Evolutionary conservation across 2,797 vertebrate species (phyloP).

Genomic region (Propithecus deckenii): DNA sequence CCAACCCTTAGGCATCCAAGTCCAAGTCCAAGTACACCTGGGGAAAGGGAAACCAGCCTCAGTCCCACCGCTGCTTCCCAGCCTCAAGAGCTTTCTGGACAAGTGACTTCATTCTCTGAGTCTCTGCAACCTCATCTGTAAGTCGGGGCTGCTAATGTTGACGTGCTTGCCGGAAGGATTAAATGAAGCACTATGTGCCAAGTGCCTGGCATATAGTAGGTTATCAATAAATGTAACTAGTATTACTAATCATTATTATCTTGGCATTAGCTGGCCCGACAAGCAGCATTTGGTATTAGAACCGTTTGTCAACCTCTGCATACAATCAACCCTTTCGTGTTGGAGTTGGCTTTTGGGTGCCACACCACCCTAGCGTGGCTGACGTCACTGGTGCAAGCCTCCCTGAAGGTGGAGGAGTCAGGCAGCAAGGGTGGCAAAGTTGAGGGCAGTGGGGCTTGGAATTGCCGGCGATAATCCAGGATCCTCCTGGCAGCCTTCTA

Average conservation of each 20-base stretch:
- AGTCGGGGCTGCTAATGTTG: fast-evolving
- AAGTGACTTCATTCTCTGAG: not conserved
- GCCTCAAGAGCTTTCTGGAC: fast-evolving
- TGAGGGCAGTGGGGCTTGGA: not conserved
- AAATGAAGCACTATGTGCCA: no score
- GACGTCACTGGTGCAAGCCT: not conserved
- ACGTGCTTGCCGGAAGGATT: not conserved
- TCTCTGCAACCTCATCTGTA: not conserved
- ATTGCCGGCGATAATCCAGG: fast-evolving
- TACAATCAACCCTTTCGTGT: not conserved
- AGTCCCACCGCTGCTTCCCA: not conserved
- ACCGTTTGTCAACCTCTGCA: not conserved
- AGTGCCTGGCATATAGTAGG: not conserved
- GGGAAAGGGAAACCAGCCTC: not conserved
- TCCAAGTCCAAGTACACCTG: no score
- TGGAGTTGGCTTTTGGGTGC: not conserved
- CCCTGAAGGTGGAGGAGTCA: not conserved
- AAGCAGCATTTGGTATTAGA: not conserved
- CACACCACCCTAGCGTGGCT: not conserved
- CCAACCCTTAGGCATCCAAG: not conserved
- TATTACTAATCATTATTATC: not conserved
- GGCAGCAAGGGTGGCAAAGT: not conserved
- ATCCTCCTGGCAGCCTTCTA: fast-evolving
- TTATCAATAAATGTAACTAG: not conserved
- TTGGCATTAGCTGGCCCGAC: not conserved